Evolutionary conservation across 2,113 vertebrate genomes (phyloP).

Genomic region (Cervus canadensis): DNA sequence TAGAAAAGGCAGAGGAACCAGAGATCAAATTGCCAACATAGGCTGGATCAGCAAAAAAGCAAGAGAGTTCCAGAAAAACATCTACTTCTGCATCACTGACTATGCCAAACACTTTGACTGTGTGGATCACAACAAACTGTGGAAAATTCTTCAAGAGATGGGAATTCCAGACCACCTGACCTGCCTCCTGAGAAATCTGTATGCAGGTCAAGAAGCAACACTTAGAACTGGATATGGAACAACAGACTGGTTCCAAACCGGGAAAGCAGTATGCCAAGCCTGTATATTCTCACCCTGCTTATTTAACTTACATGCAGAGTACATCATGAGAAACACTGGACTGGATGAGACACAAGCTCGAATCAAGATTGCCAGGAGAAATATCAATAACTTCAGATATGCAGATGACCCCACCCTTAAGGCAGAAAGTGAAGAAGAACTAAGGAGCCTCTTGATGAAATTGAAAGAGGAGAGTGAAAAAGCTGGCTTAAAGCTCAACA

Average conservation of each 20-base stretch:
- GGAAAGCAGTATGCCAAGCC: background rate
- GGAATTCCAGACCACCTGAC: background rate
- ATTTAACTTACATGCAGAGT: background rate
- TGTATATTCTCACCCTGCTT: background rate
- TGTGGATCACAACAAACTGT: background rate
- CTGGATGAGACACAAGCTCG: background rate
- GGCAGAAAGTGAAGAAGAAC: background rate
- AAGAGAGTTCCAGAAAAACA: background rate
- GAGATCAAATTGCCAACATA: background rate
- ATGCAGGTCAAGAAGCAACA: background rate
- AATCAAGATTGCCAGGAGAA: background rate
- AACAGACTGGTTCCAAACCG: background rate
- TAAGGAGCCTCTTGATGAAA: background rate
- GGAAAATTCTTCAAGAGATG: background rate
- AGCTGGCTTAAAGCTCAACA: background rate
- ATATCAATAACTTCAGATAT: background rate
- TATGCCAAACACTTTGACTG: rapidly evolving
- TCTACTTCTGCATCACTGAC: background rate
- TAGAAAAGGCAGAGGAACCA: background rate
- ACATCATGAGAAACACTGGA: background rate
- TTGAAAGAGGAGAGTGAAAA: background rate
- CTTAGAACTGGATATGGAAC: background rate
- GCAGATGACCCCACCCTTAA: background rate
- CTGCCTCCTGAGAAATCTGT: background rate
- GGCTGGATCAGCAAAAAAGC: background rate